These are phyloP conservation scores for Hyperopisus bebe DNA, from an alignment of 2,113 vertebrate species.

Conservation along the genomic window DNA sequence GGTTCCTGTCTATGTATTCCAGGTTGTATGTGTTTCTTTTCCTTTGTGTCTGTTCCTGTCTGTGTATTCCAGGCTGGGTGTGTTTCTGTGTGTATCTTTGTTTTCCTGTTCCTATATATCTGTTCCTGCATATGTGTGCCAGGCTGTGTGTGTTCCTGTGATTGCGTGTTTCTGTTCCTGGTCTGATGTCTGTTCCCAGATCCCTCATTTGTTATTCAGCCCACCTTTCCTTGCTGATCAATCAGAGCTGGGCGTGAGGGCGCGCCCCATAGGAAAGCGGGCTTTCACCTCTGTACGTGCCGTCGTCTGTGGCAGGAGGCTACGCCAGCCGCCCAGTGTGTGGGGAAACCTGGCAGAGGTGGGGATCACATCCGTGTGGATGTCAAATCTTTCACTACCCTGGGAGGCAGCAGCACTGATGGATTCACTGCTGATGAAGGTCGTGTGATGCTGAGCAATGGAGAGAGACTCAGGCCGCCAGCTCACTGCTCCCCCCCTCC, in stretches of 20 bases:
- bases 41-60: neutral
- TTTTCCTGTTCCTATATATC: neutral
- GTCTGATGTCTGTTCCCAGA: neutral
- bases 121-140: neutral
- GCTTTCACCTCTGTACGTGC: neutral
- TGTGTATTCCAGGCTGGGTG: neutral
- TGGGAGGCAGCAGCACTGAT: neutral
- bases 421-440: neutral
- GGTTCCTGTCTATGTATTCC: neutral
- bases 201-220: neutral
- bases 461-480: neutral
- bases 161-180: neutral
- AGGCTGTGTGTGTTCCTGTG: neutral
- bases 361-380: neutral
- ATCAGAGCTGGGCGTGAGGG: neutral
- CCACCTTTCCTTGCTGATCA: neutral
- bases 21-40: neutral
- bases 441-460: neutral
- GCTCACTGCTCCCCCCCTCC: neutral
- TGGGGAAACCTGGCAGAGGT: neutral
- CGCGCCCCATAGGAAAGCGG: neutral
- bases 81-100: neutral
- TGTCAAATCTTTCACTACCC: neutral
- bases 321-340: neutral
- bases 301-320: neutral